Base-by-base conservation (phyloP, 2,888 invertebrate species). In the Catocala fraxini region DNA sequence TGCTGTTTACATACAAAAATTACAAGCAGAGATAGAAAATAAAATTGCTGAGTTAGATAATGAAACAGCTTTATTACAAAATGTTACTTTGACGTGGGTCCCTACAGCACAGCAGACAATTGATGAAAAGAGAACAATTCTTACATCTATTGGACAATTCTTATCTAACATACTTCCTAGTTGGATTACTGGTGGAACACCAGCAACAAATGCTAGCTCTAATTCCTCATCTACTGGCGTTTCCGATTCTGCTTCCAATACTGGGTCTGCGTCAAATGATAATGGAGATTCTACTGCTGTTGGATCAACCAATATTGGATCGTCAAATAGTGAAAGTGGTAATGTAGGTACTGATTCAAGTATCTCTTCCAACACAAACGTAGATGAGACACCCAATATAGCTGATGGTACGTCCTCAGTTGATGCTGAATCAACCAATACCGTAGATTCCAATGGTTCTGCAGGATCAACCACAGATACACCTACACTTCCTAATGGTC, bases 41-140 rank as follows among this genome's bases (percentile, higher is more conserved):
- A 88, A 91, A 72, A 86, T 93, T 51, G 86, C 87, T 60, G 86
- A 91, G 65, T 72, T 93, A 15, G 85, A 92, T 39, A 92, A 91
- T 56, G 85, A 93, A 56, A 88, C 90, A 7, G 77, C 78, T 10
- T 68, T 90, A 48, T 73, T 94, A 48, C 81, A 84, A 73, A 88
- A 89, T 70, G 70, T 87, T 1, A 84, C 75, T 42, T 71, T 84
- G 48, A 87, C 90, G 0, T 89, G 91, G 89, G 86, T 79, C 41
- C 74, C 82, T 7, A 70, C 80, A 51, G 87, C 85, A 4, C 80
- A 86, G 59, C 77, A 89, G 64, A 80, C 85, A 15, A 75, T 91
- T 42, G 84, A 87, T 51, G 89, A 91, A 68, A 87, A 89, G 63
- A 89, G 73, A 78, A 82, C 85, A 7, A 83, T 92, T 59, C 80